Percentiles rank a stretch among this genome's conserved stretches.
Conservation (phyloP, 2,888 invertebrate genomes). For the Cheilosia urbana region DNA sequence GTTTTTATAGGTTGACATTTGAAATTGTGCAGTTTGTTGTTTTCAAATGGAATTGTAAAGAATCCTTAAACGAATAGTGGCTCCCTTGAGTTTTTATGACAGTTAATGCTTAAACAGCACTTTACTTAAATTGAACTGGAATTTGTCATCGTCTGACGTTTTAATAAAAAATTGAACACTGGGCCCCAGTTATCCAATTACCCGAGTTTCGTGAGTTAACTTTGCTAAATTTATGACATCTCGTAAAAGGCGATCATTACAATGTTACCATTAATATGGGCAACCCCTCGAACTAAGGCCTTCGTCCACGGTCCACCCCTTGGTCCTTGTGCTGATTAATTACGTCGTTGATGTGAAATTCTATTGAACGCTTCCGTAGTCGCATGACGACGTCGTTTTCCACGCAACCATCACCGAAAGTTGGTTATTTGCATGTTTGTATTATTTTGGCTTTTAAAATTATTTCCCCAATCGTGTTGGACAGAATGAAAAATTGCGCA, state of each 20-base stretch:
- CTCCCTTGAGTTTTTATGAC: too few species aligned
- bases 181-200: not conserved
- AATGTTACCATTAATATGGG: conserved; percentile 51
- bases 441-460: conserved; percentile 25
- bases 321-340: conserved; percentile 65
- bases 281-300: conserved; percentile 5
- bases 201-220: conserved; percentile 24
- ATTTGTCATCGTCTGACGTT: too few species aligned
- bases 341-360: conserved; percentile 64
- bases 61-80: not conserved
- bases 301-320: conserved; percentile 32
- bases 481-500: conserved; percentile 56
- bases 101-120: too few species aligned
- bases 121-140: too few species aligned
- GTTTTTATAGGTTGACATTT: conserved; percentile 23
- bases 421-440: conserved; percentile 47
- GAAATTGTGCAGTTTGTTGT: conserved; percentile 14
- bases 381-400: conserved; percentile 31
- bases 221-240: conserved; percentile 68
- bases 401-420: conserved; percentile 56
- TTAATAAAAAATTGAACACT: conserved; percentile 5
- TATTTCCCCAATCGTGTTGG: conserved; percentile 1
- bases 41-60: not conserved
- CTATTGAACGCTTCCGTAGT: conserved; percentile 65
- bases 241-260: conserved; percentile 69